A percentile compares a stretch with the other conserved stretches of the same genome.
phyloP scores from a whole-genome alignment of 2,113 vertebrate species.

The Triplophysa rosa region DNA sequence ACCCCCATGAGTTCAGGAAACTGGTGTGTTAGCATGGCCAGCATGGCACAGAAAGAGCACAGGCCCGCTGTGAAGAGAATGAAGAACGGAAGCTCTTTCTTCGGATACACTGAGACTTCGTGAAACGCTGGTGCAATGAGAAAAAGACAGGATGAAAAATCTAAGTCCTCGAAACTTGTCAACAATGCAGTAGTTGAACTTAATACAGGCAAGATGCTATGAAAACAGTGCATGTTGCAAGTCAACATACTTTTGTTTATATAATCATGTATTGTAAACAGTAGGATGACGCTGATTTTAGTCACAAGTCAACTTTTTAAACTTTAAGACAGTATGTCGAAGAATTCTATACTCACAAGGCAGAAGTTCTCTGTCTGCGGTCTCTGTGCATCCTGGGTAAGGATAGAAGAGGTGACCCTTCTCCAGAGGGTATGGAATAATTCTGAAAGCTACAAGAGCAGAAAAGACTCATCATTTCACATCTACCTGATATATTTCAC shows the following conservation, averaged over 20 bases:
- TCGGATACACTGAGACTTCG: conserved; percentile 97
- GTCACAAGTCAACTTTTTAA: not conserved
- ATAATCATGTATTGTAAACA: too few species aligned
- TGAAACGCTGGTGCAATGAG: conserved; percentile 83
- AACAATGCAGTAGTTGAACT: not conserved
- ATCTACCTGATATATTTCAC: not conserved
- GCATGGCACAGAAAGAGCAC: conserved; percentile 96
- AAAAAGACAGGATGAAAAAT: not conserved
- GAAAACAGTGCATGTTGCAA: not conserved
- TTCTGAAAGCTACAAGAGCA: conserved; percentile 87
- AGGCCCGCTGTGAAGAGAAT: conserved; percentile 99
- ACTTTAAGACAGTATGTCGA: not conserved
- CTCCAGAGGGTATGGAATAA: conserved; percentile 96
- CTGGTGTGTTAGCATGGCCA: conserved; percentile 97
- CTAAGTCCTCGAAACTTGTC: not conserved
- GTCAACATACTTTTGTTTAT: too few species aligned
- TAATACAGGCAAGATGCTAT: not conserved
- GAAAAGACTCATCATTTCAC: not conserved
- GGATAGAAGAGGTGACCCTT: conserved; percentile 99
- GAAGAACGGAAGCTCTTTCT: conserved; percentile 99
- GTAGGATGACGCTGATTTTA: too few species aligned
- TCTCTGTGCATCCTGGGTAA: conserved; percentile 97
- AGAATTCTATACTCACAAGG: conserved; percentile 82
- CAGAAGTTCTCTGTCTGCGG: conserved; percentile 94
- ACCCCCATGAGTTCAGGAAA: conserved; percentile 97